phyloP scores from a whole-genome alignment of 2,113 vertebrate genomes.

The Brachypodius melanocephalos region DNA sequence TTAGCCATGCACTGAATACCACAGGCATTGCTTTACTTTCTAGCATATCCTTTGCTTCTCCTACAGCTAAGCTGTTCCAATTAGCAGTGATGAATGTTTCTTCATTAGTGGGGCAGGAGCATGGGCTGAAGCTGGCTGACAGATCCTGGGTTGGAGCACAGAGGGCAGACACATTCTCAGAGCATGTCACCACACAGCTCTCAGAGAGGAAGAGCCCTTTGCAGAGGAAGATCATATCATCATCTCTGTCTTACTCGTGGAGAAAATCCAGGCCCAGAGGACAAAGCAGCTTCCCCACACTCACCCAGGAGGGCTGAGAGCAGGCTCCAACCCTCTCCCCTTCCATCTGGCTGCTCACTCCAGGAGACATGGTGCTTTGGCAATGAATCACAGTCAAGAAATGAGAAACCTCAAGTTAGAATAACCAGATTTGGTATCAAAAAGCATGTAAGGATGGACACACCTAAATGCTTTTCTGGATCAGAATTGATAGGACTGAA shows the following conservation, averaged over 20 bases:
- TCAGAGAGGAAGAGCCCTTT: not conserved
- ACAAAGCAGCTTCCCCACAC: not conserved
- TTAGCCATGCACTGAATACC: not conserved
- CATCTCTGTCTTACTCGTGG: not conserved
- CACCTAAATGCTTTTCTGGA: not conserved
- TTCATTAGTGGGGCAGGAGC: not conserved
- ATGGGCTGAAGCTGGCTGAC: not conserved
- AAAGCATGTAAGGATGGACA: not conserved
- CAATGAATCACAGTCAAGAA: not conserved
- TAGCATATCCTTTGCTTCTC: not conserved
- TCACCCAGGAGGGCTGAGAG: not conserved
- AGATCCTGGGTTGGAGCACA: not conserved
- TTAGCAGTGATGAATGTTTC: not conserved
- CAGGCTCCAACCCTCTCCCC: not conserved
- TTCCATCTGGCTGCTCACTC: not conserved
- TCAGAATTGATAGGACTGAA: not conserved
- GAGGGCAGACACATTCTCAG: not conserved
- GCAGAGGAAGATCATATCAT: not conserved
- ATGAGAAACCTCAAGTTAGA: not conserved
- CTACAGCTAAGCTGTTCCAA: not conserved
- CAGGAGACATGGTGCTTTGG: not conserved
- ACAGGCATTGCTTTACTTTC: not conserved
- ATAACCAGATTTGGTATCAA: not conserved
- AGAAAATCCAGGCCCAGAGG: not conserved
- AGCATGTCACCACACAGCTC: rapidly evolving